Conservation (phyloP, 2,888 invertebrate genomes). For the Drosophila percnosoma region DNA sequence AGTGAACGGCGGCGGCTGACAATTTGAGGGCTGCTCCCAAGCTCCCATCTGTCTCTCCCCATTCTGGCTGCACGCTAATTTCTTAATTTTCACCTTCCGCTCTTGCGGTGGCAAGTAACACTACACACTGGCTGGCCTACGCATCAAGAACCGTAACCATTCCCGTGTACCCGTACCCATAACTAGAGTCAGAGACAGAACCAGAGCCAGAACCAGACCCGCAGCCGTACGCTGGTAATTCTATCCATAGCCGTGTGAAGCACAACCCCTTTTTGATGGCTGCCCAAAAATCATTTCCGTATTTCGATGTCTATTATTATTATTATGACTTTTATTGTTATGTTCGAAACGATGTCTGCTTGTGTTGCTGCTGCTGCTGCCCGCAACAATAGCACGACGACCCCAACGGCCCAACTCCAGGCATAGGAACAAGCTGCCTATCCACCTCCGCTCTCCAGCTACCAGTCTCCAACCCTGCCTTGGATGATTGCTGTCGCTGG, state of each 20-base stretch:
- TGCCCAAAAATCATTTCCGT: conserved; percentile 72
- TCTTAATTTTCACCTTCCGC: conserved; percentile 83
- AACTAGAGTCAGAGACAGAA: not conserved
- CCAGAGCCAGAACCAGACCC: conserved; percentile 14
- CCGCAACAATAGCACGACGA: conserved; percentile 51
- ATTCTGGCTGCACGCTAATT: conserved; percentile 68
- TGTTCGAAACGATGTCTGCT: conserved; percentile 39
- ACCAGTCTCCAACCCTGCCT: conserved; percentile 39
- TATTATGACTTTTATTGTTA: conserved; percentile 82
- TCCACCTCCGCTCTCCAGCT: conserved; percentile 2
- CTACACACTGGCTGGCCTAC: conserved; percentile 3
- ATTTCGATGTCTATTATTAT: conserved; percentile 76
- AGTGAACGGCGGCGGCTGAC: conserved; percentile 65
- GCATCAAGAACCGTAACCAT: conserved; percentile 3
- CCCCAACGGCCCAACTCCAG: conserved; percentile 51
- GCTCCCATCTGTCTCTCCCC: conserved; percentile 42
- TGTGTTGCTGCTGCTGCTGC: conserved; percentile 32
- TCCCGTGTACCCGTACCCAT: not conserved
- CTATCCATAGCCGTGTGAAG: conserved; percentile 63
- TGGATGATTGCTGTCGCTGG: conserved; percentile 54
- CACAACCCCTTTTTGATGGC: conserved; percentile 40
- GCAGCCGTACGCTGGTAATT: conserved; percentile 6
- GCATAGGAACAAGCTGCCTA: conserved; percentile 48
- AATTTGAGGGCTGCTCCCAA: conserved; percentile 43
- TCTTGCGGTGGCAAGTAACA: conserved; percentile 52